These are phyloP conservation scores for Lagopus muta DNA, from an alignment of 2,113 vertebrate species.

Conservation along the genomic window DNA sequence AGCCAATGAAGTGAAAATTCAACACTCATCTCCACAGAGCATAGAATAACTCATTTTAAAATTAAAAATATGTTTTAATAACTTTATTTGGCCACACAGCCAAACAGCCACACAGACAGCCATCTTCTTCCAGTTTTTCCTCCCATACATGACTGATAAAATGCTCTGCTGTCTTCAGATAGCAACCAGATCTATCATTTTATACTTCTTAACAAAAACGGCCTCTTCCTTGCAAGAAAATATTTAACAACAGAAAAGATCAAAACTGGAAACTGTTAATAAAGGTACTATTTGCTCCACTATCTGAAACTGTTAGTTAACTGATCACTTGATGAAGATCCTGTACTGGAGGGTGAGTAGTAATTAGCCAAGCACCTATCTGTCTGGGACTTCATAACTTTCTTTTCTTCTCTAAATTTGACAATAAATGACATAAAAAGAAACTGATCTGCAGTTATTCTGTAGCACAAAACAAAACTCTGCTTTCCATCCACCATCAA, in stretches of 20 bases:
- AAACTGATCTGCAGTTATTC: not conserved
- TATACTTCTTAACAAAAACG: not conserved
- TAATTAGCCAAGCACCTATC: not conserved
- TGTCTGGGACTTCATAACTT: not conserved
- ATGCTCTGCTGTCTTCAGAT: not conserved
- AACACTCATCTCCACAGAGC: conserved; percentile 41
- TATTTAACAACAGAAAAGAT: not conserved
- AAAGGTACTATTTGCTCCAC: not conserved
- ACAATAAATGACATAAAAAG: not conserved
- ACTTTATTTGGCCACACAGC: conserved; percentile 5
- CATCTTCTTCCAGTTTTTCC: conserved; percentile 6
- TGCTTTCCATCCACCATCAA: conserved; percentile 28
- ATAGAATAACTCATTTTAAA: conserved; percentile 50
- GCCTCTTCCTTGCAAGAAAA: not conserved
- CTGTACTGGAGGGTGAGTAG: not conserved
- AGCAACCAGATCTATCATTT: not conserved
- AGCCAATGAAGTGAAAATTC: conserved; percentile 59
- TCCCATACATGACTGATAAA: not conserved
- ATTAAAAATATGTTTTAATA: conserved; percentile 56
- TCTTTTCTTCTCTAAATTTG: not conserved
- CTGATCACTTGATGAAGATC: not conserved
- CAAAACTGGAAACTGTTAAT: not conserved
- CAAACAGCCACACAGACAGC: not conserved
- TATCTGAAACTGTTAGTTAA: not conserved
- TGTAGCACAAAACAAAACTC: not conserved